These are phyloP conservation scores for Pristionchus japonicus DNA, from an alignment of 2,888 invertebrate genomes.

Conservation along the genomic window DNA sequence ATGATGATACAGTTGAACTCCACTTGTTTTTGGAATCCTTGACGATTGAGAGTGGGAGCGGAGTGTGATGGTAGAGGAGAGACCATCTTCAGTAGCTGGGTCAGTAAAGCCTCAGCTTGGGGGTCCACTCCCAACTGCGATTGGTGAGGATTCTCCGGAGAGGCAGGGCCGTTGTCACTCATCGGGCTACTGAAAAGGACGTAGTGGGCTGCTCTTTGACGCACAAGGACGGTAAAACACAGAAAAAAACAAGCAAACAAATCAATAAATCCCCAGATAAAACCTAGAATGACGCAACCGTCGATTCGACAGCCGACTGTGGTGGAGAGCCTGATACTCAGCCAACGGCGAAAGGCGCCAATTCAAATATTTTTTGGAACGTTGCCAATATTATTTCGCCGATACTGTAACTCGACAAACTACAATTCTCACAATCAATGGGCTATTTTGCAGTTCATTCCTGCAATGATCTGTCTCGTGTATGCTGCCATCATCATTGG, in stretches of 20 bases:
- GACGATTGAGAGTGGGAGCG: neutral
- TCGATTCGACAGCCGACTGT: too few species aligned
- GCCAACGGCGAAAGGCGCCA: neutral
- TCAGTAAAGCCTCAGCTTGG: neutral
- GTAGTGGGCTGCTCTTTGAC: too few species aligned
- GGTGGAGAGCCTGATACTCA: neutral
- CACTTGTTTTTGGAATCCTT: neutral
- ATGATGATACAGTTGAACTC: neutral
- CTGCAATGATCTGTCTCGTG: conserved; percentile 19
- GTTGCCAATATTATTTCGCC: neutral
- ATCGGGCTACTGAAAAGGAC: too few species aligned
- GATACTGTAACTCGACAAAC: neutral
- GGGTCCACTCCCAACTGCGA: too few species aligned
- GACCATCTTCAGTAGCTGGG: neutral
- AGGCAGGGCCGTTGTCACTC: too few species aligned
- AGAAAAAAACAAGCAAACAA: neutral
- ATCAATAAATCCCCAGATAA: neutral
- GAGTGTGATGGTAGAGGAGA: neutral
- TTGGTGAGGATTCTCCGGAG: neutral
- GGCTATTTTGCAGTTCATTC: conserved; percentile 29
- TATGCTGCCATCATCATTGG: neutral
- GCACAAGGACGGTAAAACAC: too few species aligned
- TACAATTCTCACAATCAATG: neutral
- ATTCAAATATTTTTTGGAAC: neutral
- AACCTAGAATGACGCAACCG: too few species aligned